These are phyloP conservation scores for Elysia chlorotica DNA, from an alignment of 1,140 invertebrate species.

Conservation along the genomic window DNA sequence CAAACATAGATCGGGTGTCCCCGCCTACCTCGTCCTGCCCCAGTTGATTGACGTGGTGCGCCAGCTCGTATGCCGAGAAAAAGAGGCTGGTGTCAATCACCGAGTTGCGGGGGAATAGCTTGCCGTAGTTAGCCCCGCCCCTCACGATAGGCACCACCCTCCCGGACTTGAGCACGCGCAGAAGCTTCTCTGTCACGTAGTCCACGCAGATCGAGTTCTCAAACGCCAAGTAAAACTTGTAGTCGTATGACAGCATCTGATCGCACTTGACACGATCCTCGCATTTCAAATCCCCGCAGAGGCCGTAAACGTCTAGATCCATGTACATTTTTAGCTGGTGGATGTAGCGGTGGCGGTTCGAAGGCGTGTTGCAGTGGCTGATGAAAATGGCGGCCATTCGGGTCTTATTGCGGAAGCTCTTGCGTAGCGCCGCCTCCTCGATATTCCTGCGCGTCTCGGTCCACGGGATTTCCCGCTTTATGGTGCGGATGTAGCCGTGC, in stretches of 20 bases:
- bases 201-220: constrained; percentile 93
- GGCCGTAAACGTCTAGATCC: constrained; percentile 70
- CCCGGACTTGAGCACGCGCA: constrained; percentile 54
- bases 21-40: too few species aligned
- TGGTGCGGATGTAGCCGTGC: constrained; percentile 27
- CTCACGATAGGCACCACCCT: constrained; percentile 73
- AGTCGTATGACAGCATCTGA: constrained; percentile 32
- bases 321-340: constrained; percentile 65
- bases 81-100: constrained; percentile 70
- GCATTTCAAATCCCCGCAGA: constrained; percentile 61
- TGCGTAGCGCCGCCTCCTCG: background rate
- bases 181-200: constrained; percentile 97
- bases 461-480: background rate
- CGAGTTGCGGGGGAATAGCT: constrained; percentile 69
- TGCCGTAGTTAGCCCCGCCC: constrained; percentile 68
- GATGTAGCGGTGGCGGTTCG: constrained; percentile 67
- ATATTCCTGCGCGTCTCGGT: background rate
- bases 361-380: constrained; percentile 68
- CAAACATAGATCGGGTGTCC: too few species aligned
- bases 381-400: constrained; percentile 69
- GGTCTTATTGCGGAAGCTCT: constrained; percentile 20
- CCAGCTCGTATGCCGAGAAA: too few species aligned
- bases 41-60: too few species aligned
- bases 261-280: constrained; percentile 25
- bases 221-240: constrained; percentile 62